Evolutionary conservation across 2,113 vertebrate genomes (phyloP), one percentile per base, ranked within the genome.

Genomic region (Delphinus delphis): DNA sequence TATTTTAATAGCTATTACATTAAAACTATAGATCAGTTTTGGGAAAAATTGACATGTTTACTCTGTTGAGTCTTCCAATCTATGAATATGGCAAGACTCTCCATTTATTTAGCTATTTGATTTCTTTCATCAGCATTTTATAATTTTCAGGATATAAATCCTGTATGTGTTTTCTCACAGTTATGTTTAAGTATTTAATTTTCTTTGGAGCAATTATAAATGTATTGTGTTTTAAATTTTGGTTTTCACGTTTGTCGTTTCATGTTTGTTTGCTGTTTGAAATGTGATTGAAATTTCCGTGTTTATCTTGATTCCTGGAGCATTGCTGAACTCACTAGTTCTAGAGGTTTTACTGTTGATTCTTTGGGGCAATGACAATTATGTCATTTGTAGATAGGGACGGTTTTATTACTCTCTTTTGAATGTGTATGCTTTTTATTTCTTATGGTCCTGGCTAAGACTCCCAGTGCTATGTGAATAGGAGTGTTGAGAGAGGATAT

Each of bases 141-240:
- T 81, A 50, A 94, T 58, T 94, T 86, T 96, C 4, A 60, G 44
- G 17, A 95, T 96, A 33, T 5, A 95, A 70, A 67, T 81, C 13
- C 14, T 76, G 0, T 68, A 55, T 2, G 60, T 70, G 13, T 92
- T 94, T 91, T 88, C 68, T 96, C 63, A 88, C 8, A 62, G n/a
- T 77, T 89, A 55, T n/a, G 21, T 79, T 13, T 90, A 79, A 83
- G 47, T 88, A 83, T 91, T 90, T 67, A 67, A 67, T 38, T 80
- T 85, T 88, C 58, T 93, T 85, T 20, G 36, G 63, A 47, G 6
- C 10, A 31, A 60, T 90, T 91, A 13, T 76, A 76, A 84, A 44
- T 84, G 23, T 63, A 38, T 63, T 63, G 18, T 74, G 50, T 33
- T 94, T 73, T 55, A 63, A 33, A 67, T 93, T 91, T 91, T 67